Evolutionary conservation across 2,113 vertebrate species (phyloP).

Genomic region (Amphilophus citrinellus): DNA sequence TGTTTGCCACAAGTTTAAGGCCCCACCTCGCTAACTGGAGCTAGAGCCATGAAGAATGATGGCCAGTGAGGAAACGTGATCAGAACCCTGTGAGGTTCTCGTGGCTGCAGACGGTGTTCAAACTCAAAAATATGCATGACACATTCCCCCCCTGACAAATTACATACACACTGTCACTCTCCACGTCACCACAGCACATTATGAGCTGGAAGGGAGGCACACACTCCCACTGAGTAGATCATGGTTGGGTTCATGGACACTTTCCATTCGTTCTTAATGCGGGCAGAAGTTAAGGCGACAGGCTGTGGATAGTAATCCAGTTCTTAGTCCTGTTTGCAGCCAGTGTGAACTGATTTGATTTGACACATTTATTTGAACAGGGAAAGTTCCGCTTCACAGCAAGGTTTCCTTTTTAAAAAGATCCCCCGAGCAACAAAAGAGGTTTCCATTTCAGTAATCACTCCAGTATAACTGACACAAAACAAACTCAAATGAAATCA

Average conservation of each 20-base stretch:
- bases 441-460: conserved; percentile 9
- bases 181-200: conserved; percentile 13
- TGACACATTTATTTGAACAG: conserved; percentile 51
- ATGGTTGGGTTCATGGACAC: conserved; percentile 1
- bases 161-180: conserved; percentile 26
- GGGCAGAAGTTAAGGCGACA: neutral
- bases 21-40: neutral
- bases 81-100: conserved; percentile 51
- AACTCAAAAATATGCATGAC: conserved; percentile 71
- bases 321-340: neutral
- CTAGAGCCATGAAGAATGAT: neutral
- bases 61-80: conserved; percentile 24
- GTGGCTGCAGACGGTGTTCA: conserved; percentile 65
- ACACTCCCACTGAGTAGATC: conserved; percentile 18
- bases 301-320: neutral
- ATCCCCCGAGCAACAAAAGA: neutral
- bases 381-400: conserved; percentile 32
- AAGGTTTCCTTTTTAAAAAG: conserved; percentile 19
- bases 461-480: conserved; percentile 2
- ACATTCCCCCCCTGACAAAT: conserved; percentile 46
- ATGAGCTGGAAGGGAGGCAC: conserved; percentile 51
- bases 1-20: neutral
- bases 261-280: neutral
- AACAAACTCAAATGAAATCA: conserved; percentile 25
- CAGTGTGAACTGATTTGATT: conserved; percentile 29